Conservation (phyloP, 1,140 invertebrate species). For the Cotesia typhae region DNA sequence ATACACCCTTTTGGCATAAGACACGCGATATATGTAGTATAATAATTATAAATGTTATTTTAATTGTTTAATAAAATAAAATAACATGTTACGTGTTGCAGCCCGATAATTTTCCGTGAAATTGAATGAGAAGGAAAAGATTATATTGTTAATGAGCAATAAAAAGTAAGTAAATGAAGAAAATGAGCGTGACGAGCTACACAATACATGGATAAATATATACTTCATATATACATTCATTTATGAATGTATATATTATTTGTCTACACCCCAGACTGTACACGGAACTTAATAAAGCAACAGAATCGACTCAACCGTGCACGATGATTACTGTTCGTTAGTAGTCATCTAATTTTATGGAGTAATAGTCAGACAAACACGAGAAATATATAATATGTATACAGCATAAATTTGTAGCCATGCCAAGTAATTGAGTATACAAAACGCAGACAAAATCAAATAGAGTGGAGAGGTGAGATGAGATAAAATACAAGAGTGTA, state of each 20-base stretch:
- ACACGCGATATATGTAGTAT: too few species aligned
- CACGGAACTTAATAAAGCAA: slow-evolving; percentile 24
- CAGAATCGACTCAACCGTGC: slow-evolving; percentile 28
- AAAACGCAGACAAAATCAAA: not conserved
- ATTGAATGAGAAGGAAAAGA: not conserved
- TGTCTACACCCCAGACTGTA: not conserved
- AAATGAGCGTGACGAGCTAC: not conserved
- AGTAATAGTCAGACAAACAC: slow-evolving; percentile 31
- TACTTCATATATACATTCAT: too few species aligned
- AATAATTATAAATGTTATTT: too few species aligned
- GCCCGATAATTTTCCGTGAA: not conserved
- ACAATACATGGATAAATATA: too few species aligned
- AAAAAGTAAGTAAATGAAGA: slow-evolving; percentile 5
- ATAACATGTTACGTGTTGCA: not conserved
- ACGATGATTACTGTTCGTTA: slow-evolving; percentile 30
- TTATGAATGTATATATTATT: not conserved
- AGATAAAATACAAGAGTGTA: slow-evolving; percentile 6
- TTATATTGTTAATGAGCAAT: not conserved
- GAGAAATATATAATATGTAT: slow-evolving; percentile 17
- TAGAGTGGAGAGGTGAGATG: not conserved
- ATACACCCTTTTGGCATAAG: too few species aligned
- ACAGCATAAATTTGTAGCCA: slow-evolving; percentile 26
- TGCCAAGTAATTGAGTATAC: slow-evolving; percentile 23
- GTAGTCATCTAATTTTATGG: slow-evolving; percentile 30
- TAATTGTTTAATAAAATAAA: too few species aligned